Evolutionary conservation across 2,888 invertebrate species (phyloP), one percentile per base, ranked within the genome.

Genomic region (Polylopha cassiicola): DNA sequence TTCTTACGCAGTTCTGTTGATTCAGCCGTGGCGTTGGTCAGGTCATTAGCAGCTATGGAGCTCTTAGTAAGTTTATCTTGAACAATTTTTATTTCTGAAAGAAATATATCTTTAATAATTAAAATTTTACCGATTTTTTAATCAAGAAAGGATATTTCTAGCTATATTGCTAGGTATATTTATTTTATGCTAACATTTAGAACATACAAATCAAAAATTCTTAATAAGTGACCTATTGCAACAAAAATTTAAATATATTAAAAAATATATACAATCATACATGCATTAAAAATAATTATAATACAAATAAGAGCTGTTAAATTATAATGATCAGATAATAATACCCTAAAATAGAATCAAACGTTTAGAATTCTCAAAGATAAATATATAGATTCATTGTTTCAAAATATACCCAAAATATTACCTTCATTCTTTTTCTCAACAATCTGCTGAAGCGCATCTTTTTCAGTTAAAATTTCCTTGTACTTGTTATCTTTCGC

Each of bases 401-500:
- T 22, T 10, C 10, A 6, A 9, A 16, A 11, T 14, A 22, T 11
- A 4, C 13, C 10, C 30, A 37, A 37, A 8, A 6, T 37, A 49
- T 46, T 45, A 73, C 73, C 66, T 47, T 58, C 46, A 33, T 39
- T 44, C 47, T 62, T 68, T 4, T 55, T 54, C 30, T 58, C 51
- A 30, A 63, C 31, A 9, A 46, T 47, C 43, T 59, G 59, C 8
- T 47, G 44, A 27, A 51, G 37, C 9, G 16, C 18, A 10, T 39
- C 27, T 18, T 34, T 33, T 16, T 34, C 39, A 15, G 28, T 23
- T 8, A 10, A 9, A 31, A 38, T n/a, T 23, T 17, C 15, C 6
- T 7, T 28, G 5, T 52, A 36, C 14, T 39, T 43, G 7, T 43
- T 30, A 24, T 41, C 46, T 38, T 50, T 22, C 21, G 15, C 9